Evolutionary conservation across 1,140 invertebrate genomes (phyloP).

Genomic region (Anoplophora glabripennis): DNA sequence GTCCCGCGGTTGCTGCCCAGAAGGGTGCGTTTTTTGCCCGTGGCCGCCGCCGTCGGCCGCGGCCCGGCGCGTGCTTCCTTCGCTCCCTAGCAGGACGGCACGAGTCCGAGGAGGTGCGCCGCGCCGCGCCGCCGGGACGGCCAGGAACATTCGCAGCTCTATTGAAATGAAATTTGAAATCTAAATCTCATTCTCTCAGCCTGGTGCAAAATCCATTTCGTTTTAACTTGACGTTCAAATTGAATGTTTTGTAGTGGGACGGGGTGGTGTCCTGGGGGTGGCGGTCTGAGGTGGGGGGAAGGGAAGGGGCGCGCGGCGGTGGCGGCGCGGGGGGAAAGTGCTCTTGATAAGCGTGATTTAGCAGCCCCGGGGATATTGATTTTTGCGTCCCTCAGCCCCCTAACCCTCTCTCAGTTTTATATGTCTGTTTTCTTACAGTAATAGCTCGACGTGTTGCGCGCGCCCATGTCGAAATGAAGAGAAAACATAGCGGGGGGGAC

Average conservation of each 20-base stretch:
- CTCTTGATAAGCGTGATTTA: conserved; percentile 71
- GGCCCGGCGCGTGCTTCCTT: neutral
- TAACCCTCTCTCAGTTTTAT: conserved; percentile 53
- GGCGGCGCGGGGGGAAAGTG: conserved; percentile 57
- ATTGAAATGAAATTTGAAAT: conserved; percentile 47
- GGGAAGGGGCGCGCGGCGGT: conserved; percentile 14
- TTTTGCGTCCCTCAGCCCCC: conserved; percentile 55
- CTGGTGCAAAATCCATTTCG: conserved; percentile 53
- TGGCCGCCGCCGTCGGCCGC: too few relatives aligned
- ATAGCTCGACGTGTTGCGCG: conserved; percentile 48
- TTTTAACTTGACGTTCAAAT: conserved; percentile 50
- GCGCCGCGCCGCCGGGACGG: neutral
- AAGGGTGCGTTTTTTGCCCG: too few relatives aligned
- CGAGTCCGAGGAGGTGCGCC: neutral
- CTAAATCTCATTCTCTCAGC: conserved; percentile 54
- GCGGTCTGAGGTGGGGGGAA: conserved; percentile 37
- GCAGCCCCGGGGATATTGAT: conserved; percentile 70
- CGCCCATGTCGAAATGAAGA: conserved; percentile 41
- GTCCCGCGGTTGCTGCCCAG: too few relatives aligned
- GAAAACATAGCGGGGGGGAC: conserved; percentile 38
- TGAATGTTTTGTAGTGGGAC: conserved; percentile 52
- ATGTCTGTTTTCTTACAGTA: conserved; percentile 54
- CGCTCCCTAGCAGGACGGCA: conserved; percentile 8
- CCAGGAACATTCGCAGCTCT: conserved; percentile 13
- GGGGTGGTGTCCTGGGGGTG: conserved; percentile 46